Conservation (phyloP, 2,113 vertebrate genomes). For the Corynorhinus townsendii region DNA sequence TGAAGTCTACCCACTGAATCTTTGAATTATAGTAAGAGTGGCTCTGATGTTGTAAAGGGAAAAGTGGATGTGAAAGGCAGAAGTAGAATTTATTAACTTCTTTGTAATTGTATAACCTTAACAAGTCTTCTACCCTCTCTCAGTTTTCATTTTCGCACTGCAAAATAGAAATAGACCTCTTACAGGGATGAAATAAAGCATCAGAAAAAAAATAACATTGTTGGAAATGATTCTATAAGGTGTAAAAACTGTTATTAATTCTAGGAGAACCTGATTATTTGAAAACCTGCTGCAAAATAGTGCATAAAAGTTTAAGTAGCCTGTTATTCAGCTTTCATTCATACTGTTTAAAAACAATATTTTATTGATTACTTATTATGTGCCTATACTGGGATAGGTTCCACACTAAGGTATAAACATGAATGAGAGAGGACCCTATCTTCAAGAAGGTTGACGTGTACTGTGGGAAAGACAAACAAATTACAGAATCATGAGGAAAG, state of each 20-base stretch:
- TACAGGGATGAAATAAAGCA: not conserved
- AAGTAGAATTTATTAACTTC: not conserved
- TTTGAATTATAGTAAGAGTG: not conserved
- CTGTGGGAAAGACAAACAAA: not conserved
- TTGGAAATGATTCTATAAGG: not conserved
- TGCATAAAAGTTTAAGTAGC: not conserved
- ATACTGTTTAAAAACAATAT: not conserved
- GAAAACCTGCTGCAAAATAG: not conserved
- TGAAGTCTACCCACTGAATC: not conserved
- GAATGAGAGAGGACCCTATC: not conserved
- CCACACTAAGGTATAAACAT: not conserved
- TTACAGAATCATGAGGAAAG: not conserved
- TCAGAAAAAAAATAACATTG: not conserved
- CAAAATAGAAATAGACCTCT: constrained; percentile 13
- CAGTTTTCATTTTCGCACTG: constrained; percentile 15
- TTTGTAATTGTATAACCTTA: not conserved
- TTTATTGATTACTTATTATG: not conserved
- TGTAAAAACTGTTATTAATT: not conserved
- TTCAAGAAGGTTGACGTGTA: not conserved
- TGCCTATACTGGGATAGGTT: not conserved
- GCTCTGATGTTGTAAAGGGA: not conserved
- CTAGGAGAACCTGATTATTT: not conserved
- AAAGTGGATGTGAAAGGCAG: not conserved
- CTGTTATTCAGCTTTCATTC: not conserved
- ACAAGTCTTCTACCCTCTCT: not conserved